Percentiles rank a stretch among this genome's conserved stretches.
Conservation (phyloP, 2,888 invertebrate species). For the Ariolimax columbianus region DNA sequence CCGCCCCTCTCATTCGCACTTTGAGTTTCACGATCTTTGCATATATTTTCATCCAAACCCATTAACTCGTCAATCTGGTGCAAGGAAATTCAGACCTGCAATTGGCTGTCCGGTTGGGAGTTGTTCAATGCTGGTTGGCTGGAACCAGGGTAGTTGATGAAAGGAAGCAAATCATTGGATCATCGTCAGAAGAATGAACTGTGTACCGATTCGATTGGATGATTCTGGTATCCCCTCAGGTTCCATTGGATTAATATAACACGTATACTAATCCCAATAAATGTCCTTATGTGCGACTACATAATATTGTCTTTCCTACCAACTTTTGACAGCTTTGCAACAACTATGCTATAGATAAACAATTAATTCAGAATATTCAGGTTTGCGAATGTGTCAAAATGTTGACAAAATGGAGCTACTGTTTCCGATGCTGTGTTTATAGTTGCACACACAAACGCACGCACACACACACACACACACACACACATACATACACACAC, state of each 20-base stretch:
- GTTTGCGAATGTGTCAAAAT: too few relatives aligned
- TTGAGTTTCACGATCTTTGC: constrained; percentile 51
- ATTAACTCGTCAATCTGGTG: constrained; percentile 24
- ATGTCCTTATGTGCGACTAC: too few relatives aligned
- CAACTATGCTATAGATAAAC: too few relatives aligned
- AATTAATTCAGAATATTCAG: too few relatives aligned
- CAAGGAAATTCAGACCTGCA: constrained; percentile 29
- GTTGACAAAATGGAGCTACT: too few relatives aligned
- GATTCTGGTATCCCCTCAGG: not conserved
- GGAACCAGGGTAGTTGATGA: not conserved
- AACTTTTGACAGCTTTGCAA: too few relatives aligned
- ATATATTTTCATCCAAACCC: constrained; percentile 53
- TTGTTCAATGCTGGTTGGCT: constrained; percentile 23
- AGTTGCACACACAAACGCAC: too few relatives aligned
- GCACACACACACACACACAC: too few relatives aligned
- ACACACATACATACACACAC: too few relatives aligned
- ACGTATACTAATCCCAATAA: too few relatives aligned
- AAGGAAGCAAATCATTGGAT: not conserved
- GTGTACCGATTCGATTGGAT: not conserved
- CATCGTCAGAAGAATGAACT: not conserved
- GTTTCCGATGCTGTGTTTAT: too few relatives aligned
- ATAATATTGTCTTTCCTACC: too few relatives aligned
- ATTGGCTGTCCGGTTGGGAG: constrained; percentile 20
- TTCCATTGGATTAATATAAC: not conserved
- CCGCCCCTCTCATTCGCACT: constrained; percentile 48